Evolutionary conservation across 64 coral and sea anemone genomes (phyloP).

Genomic region (Montipora foliosa): DNA sequence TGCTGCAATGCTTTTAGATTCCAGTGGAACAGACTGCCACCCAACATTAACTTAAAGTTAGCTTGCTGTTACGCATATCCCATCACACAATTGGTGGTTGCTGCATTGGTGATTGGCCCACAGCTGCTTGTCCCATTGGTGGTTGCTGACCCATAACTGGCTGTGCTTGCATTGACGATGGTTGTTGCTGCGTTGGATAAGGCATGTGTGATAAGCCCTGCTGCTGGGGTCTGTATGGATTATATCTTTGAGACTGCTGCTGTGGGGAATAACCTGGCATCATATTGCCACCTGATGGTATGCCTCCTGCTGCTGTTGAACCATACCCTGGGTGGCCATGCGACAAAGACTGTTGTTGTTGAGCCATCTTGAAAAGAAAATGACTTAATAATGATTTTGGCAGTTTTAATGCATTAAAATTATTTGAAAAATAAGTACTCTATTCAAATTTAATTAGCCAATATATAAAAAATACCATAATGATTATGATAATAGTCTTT

Average conservation of each 20-base stretch:
- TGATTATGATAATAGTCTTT: no score
- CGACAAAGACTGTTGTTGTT: constrained; percentile 65
- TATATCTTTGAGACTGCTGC: constrained; percentile 82
- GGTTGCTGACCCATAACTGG: constrained; percentile 43
- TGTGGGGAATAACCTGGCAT: constrained; percentile 74
- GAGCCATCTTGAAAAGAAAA: constrained; percentile 20
- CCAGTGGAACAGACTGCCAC: neutral
- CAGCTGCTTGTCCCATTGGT: constrained; percentile 47
- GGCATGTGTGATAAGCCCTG: constrained; percentile 84
- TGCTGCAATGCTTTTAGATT: no score
- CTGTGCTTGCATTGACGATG: constrained; percentile 58
- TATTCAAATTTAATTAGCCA: no score
- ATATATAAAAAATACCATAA: no score
- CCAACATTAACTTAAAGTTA: neutral
- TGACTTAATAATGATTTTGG: no score
- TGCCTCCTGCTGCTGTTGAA: constrained; percentile 40
- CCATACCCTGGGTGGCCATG: constrained; percentile 60
- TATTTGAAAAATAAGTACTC: no score
- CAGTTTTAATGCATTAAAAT: no score
- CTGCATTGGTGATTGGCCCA: constrained; percentile 78
- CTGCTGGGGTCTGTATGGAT: constrained; percentile 82
- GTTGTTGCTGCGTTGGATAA: constrained; percentile 77
- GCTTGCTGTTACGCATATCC: neutral
- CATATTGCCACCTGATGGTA: constrained; percentile 52
- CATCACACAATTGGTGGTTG: constrained; percentile 62